Base-by-base conservation (phyloP, 2,888 invertebrate genomes). In the Yponomeuta sedellus region DNA sequence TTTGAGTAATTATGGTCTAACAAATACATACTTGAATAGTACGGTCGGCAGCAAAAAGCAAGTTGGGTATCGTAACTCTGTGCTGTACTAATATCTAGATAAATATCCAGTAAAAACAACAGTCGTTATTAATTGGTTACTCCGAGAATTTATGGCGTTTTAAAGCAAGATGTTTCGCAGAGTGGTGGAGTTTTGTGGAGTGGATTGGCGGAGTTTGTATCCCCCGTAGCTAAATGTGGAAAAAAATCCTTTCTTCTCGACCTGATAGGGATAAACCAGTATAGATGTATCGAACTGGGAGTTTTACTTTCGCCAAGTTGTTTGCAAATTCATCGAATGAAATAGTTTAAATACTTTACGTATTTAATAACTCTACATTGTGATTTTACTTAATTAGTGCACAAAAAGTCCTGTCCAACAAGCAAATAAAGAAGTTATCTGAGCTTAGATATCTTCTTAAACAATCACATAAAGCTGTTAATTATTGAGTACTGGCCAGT, bases 1-100 rank as follows among this genome's bases (percentile, higher is more conserved):
- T 59, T 25, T 25, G 59, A 22, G 59, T 59, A 59, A 59, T 59
- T 59, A 59, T 59, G 59, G 22, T 25, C 59, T 59, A 59, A 22
- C 59, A 59, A 59, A 59, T 59, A 59, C 59, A 59, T 58, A 22
- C 20, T 1, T 20, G 44, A 16, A 16, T 12, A 52, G 44, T 52
- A 52, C 44, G 44, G 44, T 52, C 44, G 44, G 44, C 44, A 52
- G 16, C 44, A 52, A 52, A 52, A 52, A 52, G 44, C 44, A 12
- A 16, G 16, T 5, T 16, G 16, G 44, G 16, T 52, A 12, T 52
- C 44, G 44, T 52, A 52, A 52, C 16, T 52, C 44, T 52, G 44
- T 1, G 12, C 16, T 16, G 12, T 52, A 52, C 12, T 52, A 52
- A 52, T 52, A 52, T 16, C 12, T 52, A 12, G 44, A 16, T 52